Base-by-base conservation (phyloP, 2,113 vertebrate species). In the Ciconia maguari region DNA sequence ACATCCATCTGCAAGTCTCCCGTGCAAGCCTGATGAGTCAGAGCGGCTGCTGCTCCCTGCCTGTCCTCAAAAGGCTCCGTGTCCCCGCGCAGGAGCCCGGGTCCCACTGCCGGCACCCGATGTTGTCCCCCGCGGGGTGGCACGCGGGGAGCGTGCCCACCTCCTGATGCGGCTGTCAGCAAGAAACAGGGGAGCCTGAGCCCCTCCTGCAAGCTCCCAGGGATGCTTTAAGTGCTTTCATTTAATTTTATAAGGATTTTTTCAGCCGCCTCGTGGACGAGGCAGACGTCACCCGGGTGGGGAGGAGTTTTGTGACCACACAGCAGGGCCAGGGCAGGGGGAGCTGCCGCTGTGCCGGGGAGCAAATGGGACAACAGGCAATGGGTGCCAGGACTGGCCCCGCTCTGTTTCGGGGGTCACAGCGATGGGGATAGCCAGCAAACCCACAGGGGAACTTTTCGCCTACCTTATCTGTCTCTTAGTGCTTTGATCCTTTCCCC, bases 81-180 rank as follows among this genome's bases (percentile, higher is more conserved):
- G 61, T 66, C 55, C 69, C 64, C 68, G 10, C 2, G 5, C 27
- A 17, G 61, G 29, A 60, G 4, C 49, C 54, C 2, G 3, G 34
- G 29, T 85, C 25, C 87, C 27, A 1, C 87, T 71, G 76, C 61
- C 9, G 6, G 52, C 2, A 15, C 64, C 78, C 1, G 5, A 7
- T 8, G 54, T 1, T 74, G 83, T 72, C 27, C 44, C 15, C 3
- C 0, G 0, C 1, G 8, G 25, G 54, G 20, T 69, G 91, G 26
- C 44, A 29, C 3, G 3, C 1, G 16, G 48, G 66, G 38, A 22
- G 8, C 2, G 3, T 9, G 26, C 4, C 74, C 58, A 14, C 3
- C 41, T 27, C 38, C 49, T 4, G 2, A 0, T 1, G 54, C 2
- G 13, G 21, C 54, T 69, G 32, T 25, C 41, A 18, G 64, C 24